phyloP scores from a whole-genome alignment of 2,888 invertebrate species.

The Scaptomyza reducta region DNA sequence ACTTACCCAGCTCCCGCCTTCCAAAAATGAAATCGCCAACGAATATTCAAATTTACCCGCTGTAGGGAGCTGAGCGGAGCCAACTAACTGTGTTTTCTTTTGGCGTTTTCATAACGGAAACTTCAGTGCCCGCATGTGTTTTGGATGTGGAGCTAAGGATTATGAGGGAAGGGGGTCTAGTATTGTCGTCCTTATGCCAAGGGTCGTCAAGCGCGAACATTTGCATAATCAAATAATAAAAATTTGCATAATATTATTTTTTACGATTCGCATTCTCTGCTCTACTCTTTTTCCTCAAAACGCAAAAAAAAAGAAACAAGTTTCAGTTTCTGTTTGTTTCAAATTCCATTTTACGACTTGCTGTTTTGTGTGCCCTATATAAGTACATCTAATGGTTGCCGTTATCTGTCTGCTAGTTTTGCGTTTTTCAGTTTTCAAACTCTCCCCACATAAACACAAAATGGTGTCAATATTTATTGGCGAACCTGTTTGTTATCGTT shows the following conservation, averaged over 20 bases:
- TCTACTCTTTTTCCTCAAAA: background rate
- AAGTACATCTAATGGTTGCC: slow-evolving; percentile 60
- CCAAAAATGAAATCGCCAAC: slow-evolving; percentile 50
- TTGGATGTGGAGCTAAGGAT: slow-evolving; percentile 3
- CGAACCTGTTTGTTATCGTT: slow-evolving; percentile 78
- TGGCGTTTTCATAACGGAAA: slow-evolving; percentile 55
- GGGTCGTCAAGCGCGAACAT: slow-evolving; percentile 84
- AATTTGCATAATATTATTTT: slow-evolving; percentile 83
- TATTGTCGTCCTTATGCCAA: slow-evolving; percentile 84
- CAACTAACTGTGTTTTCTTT: slow-evolving; percentile 68
- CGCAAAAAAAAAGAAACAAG: slow-evolving; percentile 14
- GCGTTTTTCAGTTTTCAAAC: slow-evolving; percentile 9
- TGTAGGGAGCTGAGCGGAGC: slow-evolving; percentile 47
- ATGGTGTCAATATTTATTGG: slow-evolving; percentile 81
- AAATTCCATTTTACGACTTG: slow-evolving; percentile 37
- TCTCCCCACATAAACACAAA: slow-evolving; percentile 55
- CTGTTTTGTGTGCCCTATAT: slow-evolving; percentile 55
- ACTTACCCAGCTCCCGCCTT: background rate
- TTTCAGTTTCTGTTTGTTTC: slow-evolving; percentile 51
- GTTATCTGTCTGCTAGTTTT: slow-evolving; percentile 56
- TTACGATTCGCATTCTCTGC: slow-evolving; percentile 71
- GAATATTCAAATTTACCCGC: slow-evolving; percentile 70
- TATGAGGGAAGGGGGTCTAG: slow-evolving; percentile 37
- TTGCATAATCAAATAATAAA: slow-evolving; percentile 85
- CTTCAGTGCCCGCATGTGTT: slow-evolving; percentile 54